Base-by-base conservation (phyloP, 1,140 invertebrate species). In the Drosophila kanapiae region DNA sequence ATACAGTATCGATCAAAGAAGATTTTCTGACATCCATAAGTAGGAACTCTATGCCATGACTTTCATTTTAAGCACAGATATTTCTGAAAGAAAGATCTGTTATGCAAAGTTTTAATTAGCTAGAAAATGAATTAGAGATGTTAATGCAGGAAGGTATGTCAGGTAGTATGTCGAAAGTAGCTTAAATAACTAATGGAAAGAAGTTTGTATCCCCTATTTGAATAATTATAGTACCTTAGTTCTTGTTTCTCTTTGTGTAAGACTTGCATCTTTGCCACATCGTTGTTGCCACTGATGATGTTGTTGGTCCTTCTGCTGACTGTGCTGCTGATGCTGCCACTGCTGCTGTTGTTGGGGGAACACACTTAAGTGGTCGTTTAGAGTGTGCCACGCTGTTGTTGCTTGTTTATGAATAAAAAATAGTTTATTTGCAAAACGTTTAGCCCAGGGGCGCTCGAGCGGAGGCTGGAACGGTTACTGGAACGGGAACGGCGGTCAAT, bases 361-460 rank as follows among this genome's bases (percentile, higher is more conserved):
- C 72, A 90, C 85, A 91, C 86, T 90, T 90, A 90, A 90, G 85
- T 90, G 85, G 82, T 85, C 85, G 86, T 70, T 88, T 84, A 82
- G 85, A 82, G 85, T 84, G 63, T 54, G 70, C 81, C 59, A 79
- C 72, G 84, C 79, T 86, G 71, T 76, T 61, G 75, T 82, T 80
- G 78, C 69, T 81, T 90, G 81, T 91, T 87, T 90, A 90, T 90
- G 85, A 85, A 90, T 90, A 90, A 90, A 79, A 85, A 90, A 90
- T 90, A 91, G 82, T 82, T 72, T 90, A 90, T 90, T 90, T 90
- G 81, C 85, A 90, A 90, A 90, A 85, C 85, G 85, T 90, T 90
- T 90, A 90, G 67, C 68, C 69, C 48, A 54, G 29, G 62, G 70
- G 14, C 27, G 68, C 33, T 13, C 9, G 31, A 33, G 40, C 37